Evolutionary conservation across 2,888 invertebrate genomes (phyloP), one percentile per base, ranked within the genome.

Genomic region (Melipona bicolor): DNA sequence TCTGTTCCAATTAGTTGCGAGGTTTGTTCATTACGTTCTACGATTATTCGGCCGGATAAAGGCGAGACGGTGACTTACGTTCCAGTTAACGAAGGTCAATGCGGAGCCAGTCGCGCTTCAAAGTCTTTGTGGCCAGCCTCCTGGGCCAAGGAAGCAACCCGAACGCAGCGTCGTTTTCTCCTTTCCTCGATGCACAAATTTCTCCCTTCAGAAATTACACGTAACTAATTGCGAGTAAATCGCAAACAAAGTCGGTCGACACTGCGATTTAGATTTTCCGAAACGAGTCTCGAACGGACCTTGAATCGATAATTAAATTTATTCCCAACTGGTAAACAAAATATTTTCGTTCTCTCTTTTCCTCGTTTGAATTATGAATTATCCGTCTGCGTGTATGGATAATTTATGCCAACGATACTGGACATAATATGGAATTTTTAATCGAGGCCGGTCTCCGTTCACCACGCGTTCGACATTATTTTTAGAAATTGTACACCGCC

Each of bases 1-100:
- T 81, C 85, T 81, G 85, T 81, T 85, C 85, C 85, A 85, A 85
- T 85, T 84, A 85, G 85, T 79, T 79, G 78, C 78, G 61, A 78
- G 81, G 78, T 81, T 85, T 84, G 77, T 85, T 85, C 85, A 78
- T 85, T 85, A 85, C 68, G 74, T 75, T 84, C 81, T 75, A 73
- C 62, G 80, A 85, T 85, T 85, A 84, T 84, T 79, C 84, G 62
- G 61, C 62, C 62, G 84, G 74, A 85, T 77, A 84, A 85, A 84
- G 74, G 77, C 76, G 77, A 69, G 83, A 72, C 81, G 81, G 72
- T 83, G 69, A 79, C 76, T 83, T 81, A 81, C 72, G 81, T 77
- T 69, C 73, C 69, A 70, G 52, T 81, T 81, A 73, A 72, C 73
- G 77, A 83, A 83, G 77, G 81, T 77, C 83, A 81, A 70, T 50